Conservation (phyloP, 1,140 invertebrate species). For the Carposina sasakii region DNA sequence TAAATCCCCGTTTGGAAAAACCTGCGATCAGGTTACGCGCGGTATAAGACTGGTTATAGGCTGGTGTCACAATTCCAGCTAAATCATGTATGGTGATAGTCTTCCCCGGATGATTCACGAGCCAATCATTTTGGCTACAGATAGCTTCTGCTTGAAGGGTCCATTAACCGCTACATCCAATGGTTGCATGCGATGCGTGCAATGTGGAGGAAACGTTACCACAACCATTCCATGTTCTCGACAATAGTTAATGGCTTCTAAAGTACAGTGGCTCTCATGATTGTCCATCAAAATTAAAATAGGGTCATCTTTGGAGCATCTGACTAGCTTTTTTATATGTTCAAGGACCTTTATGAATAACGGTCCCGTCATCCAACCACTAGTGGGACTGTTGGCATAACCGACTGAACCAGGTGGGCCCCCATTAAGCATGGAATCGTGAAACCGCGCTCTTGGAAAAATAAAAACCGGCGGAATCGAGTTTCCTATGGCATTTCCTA, state of each 20-base stretch:
- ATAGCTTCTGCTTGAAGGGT: constrained; percentile 45
- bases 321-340: constrained; percentile 28
- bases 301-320: constrained; percentile 20
- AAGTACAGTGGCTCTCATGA: constrained; percentile 45
- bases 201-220: constrained; percentile 54
- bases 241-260: constrained; percentile 36
- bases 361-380: constrained; percentile 46
- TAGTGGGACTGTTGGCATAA: constrained; percentile 31
- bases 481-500: constrained; percentile 35
- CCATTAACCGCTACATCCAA: constrained; percentile 58
- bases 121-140: constrained; percentile 41
- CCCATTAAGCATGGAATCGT: constrained; percentile 36
- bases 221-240: constrained; percentile 44
- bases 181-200: constrained; percentile 54
- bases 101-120: constrained; percentile 30
- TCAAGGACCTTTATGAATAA: constrained; percentile 45
- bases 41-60: constrained; percentile 16
- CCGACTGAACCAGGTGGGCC: constrained; percentile 25
- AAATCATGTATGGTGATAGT: constrained; percentile 24
- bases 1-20: constrained; percentile 17
- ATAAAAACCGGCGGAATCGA: constrained; percentile 40
- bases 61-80: constrained; percentile 20
- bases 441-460: constrained; percentile 39
- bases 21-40: constrained; percentile 9
- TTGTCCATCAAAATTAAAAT: constrained; percentile 45